A percentile compares a stretch with the other conserved stretches of the same genome.
Conservation (phyloP, 2,113 vertebrate species). For the Zingel zingel region DNA sequence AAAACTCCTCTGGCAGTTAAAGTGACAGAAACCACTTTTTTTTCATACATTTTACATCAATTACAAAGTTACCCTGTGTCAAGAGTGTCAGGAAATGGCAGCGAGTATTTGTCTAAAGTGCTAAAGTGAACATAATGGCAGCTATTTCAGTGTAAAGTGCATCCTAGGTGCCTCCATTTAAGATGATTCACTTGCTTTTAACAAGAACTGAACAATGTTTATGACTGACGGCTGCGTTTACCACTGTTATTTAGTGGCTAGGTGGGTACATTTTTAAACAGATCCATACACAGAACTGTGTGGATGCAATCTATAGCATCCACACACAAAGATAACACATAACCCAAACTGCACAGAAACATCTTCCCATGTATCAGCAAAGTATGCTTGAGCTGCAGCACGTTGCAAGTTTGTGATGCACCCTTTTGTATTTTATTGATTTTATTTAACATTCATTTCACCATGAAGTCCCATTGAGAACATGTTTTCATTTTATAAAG, state of each 20-base stretch:
- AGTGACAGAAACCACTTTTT: slow-evolving; percentile 39
- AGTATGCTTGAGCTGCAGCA: neutral
- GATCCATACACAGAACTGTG: neutral
- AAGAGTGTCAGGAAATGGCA: slow-evolving; percentile 45
- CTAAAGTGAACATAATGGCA: slow-evolving; percentile 54
- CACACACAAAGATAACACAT: neutral
- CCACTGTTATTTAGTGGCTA: slow-evolving; percentile 14
- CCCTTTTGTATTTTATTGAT: slow-evolving; percentile 18
- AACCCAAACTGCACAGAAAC: neutral
- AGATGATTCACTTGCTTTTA: slow-evolving; percentile 63
- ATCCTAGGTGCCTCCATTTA: slow-evolving; percentile 50
- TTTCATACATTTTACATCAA: slow-evolving; percentile 48
- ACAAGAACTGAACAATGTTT: slow-evolving; percentile 43
- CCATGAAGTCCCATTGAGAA: neutral
- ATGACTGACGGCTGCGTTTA: slow-evolving; percentile 39
- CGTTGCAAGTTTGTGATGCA: slow-evolving; percentile 5
- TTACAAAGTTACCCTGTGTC: slow-evolving; percentile 47
- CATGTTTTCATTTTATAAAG: slow-evolving; percentile 11
- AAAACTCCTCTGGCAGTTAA: slow-evolving; percentile 1
- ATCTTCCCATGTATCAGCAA: neutral
- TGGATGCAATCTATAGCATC: neutral
- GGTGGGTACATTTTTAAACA: slow-evolving; percentile 34
- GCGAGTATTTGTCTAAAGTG: slow-evolving; percentile 57
- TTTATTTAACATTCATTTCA: slow-evolving; percentile 29
- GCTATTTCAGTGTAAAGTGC: slow-evolving; percentile 60